Conservation (phyloP, 2,113 vertebrate genomes). For the Chloropsis cyanopogon region DNA sequence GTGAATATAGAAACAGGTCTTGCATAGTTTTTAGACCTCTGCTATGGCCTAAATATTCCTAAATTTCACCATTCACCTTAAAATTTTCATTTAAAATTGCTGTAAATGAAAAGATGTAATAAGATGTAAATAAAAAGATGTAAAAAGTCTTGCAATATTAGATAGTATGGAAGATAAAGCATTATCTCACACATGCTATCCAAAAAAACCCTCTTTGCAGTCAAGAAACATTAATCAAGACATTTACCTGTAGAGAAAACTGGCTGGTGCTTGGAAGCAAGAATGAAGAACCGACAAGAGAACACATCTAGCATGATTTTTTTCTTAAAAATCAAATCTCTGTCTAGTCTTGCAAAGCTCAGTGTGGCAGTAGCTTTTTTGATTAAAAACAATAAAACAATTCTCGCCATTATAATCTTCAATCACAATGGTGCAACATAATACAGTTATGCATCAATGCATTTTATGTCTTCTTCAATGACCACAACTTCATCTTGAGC, state of each 20-base stretch:
- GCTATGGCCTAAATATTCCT: not conserved
- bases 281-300: not conserved
- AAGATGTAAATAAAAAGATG: not conserved
- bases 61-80: not conserved
- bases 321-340: not conserved
- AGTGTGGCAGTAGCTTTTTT: not conserved
- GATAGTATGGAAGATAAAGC: not conserved
- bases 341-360: not conserved
- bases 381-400: not conserved
- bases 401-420: not conserved
- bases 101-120: not conserved
- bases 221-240: not conserved
- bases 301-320: not conserved
- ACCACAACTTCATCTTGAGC: not conserved
- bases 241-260: not conserved
- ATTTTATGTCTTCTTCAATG: not conserved
- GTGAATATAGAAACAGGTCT: not conserved
- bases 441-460: not conserved
- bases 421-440: not conserved
- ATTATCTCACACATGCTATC: not conserved
- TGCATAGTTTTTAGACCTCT: not conserved
- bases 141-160: not conserved
- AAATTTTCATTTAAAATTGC: not conserved
- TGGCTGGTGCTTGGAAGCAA: not conserved
- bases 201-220: fast-evolving